Conservation (phyloP, 2,797 vertebrate species). For the Enteromius anoplus region DNA sequence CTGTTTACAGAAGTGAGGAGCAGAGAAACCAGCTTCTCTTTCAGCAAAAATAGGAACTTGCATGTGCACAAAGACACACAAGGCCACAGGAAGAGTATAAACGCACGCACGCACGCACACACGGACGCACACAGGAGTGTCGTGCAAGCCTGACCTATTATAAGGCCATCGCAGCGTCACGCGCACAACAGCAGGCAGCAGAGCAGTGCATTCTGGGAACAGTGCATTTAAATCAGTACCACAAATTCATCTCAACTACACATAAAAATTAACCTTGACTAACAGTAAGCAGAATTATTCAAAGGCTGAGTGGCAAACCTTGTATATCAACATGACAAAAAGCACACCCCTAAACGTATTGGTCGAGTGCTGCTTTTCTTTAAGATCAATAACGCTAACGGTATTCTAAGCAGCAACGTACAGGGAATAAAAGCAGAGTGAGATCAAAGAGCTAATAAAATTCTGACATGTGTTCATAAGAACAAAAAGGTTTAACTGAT, state of each 20-base stretch:
- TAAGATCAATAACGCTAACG: background rate
- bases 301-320: slow-evolving; percentile 3
- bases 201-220: slow-evolving; percentile 72
- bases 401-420: slow-evolving; percentile 22
- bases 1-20: slow-evolving; percentile 25
- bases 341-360: background rate
- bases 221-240: slow-evolving; percentile 67
- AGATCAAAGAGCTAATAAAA: background rate
- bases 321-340: slow-evolving; percentile 7
- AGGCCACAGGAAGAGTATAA: slow-evolving; percentile 30
- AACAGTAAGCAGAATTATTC: slow-evolving; percentile 22
- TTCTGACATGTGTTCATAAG: background rate
- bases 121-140: slow-evolving; percentile 8
- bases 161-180: background rate
- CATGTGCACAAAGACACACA: slow-evolving; percentile 30
- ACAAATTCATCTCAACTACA: slow-evolving; percentile 19
- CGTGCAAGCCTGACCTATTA: background rate
- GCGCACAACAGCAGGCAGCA: slow-evolving; percentile 11
- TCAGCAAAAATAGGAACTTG: background rate
- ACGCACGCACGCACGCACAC: too few relatives aligned
- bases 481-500: slow-evolving; percentile 7
- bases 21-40: slow-evolving; percentile 43
- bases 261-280: slow-evolving; percentile 17
- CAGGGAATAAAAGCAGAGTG: background rate
- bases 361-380: background rate